Evolutionary conservation across 2,888 invertebrate genomes (phyloP).

Genomic region (Caenorhabditis panamensis): DNA sequence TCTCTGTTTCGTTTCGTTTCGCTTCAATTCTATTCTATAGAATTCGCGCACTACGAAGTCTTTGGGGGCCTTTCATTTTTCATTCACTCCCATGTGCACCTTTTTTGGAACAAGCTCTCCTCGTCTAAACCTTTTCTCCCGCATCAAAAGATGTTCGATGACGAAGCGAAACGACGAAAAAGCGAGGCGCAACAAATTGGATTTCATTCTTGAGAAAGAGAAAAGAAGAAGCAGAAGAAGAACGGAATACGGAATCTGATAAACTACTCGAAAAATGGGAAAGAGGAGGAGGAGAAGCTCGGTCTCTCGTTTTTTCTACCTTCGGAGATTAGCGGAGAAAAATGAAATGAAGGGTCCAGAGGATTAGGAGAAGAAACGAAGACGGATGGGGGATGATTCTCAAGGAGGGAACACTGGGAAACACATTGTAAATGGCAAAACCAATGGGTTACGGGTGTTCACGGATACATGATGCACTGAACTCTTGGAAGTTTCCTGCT

Average conservation of each 20-base stretch:
- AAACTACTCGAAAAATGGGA: constrained; percentile 28
- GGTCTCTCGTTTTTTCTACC: background rate
- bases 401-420: constrained; percentile 3
- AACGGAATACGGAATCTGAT: constrained; percentile 37
- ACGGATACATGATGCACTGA: background rate
- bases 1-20: background rate
- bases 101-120: constrained; percentile 3
- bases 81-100: constrained; percentile 23
- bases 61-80: constrained; percentile 11
- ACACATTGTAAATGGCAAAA: background rate
- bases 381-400: constrained; percentile 17
- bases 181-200: constrained; percentile 14
- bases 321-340: constrained; percentile 6
- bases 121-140: background rate
- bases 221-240: background rate
- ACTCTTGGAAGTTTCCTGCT: background rate
- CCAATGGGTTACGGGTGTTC: background rate
- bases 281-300: background rate
- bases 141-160: constrained; percentile 21
- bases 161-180: constrained; percentile 6
- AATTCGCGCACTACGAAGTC: background rate
- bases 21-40: background rate
- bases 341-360: constrained; percentile 1
- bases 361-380: constrained; percentile 17
- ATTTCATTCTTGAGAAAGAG: background rate